phyloP scores from a whole-genome alignment of 2,888 invertebrate species.

The Leptinotarsa haldemani region DNA sequence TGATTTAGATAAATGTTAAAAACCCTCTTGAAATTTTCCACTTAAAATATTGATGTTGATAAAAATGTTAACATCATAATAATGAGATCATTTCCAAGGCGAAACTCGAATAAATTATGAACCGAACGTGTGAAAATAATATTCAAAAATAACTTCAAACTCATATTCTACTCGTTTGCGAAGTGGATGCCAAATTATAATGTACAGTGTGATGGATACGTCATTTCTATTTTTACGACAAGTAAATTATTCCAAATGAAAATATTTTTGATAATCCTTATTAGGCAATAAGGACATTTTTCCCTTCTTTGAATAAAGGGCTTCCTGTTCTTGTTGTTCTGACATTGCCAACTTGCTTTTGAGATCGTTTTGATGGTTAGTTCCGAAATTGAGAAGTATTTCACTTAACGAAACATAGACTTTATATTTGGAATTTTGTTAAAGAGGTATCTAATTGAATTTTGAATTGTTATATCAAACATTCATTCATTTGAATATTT shows the following conservation, averaged over 20 bases:
- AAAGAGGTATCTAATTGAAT: too few relatives aligned
- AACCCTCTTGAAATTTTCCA: not conserved
- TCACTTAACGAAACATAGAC: too few relatives aligned
- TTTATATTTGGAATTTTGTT: too few relatives aligned
- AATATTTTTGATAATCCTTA: not conserved
- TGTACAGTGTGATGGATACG: not conserved
- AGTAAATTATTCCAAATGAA: conserved; percentile 1
- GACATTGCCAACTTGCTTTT: too few relatives aligned
- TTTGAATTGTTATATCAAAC: too few relatives aligned
- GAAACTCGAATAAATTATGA: conserved; percentile 2
- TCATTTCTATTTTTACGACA: conserved; percentile 12
- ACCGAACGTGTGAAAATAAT: conserved; percentile 22
- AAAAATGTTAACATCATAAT: conserved; percentile 2
- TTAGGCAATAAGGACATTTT: not conserved
- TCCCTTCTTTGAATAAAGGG: not conserved
- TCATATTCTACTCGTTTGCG: conserved; percentile 30
- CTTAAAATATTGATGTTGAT: not conserved
- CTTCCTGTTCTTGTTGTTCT: too few relatives aligned
- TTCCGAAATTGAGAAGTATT: too few relatives aligned
- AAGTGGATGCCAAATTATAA: conserved; percentile 30
- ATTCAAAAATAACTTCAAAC: conserved; percentile 33
- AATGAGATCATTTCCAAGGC: conserved; percentile 12
- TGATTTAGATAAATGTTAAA: too few relatives aligned
- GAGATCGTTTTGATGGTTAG: too few relatives aligned
- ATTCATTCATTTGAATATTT: too few relatives aligned